Evolutionary conservation across 2,113 vertebrate genomes (phyloP), one percentile per base, ranked within the genome.

Genomic region (Chlamydotis undulata): DNA sequence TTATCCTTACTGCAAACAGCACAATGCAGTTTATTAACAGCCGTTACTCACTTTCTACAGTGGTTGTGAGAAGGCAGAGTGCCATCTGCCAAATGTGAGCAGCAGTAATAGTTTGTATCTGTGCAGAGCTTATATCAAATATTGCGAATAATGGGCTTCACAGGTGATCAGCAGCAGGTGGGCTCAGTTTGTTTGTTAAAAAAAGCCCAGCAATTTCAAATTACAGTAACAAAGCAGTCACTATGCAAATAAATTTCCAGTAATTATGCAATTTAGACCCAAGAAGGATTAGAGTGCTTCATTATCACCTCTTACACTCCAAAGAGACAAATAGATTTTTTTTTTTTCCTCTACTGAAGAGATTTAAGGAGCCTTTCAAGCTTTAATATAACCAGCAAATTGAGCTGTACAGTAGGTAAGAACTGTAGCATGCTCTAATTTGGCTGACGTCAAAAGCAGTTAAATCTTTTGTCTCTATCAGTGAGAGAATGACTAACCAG

Each of bases 21-120:
- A 80, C 76, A 78, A 63, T 29, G n/a, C 82, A 79, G 65, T 87
- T 94, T 94, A 96, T 94, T 93, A 96, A 93, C 31, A 89, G 83
- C 49, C 41, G 86, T 90, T 90, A 89, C 33, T 96, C 94, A 90
- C 91, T 82, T 93, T n/a, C 75, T 74, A 29, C 60, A 90, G 68
- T 24, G 24, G 52, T 6, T 70, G 83, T 21, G 29, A 89, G 71
- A 45, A 83, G 47, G 47, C 52, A 68, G 53, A 87, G 59, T 2
- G 5, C 68, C 52, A 50, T 59, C 37, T 70, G 86, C 76, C 91
- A 90, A 86, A 63, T 26, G 31, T 14, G 73, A 95, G 57, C 68
- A 95, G 68, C 68, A 75, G 39, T 22, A 81, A 53, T 4, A 83
- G 69, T 41, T 41, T 45, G 22, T 29, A 63, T 60, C 79, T 63